Conservation (phyloP, 1,140 invertebrate species). For the Mesaphorura yosii region DNA sequence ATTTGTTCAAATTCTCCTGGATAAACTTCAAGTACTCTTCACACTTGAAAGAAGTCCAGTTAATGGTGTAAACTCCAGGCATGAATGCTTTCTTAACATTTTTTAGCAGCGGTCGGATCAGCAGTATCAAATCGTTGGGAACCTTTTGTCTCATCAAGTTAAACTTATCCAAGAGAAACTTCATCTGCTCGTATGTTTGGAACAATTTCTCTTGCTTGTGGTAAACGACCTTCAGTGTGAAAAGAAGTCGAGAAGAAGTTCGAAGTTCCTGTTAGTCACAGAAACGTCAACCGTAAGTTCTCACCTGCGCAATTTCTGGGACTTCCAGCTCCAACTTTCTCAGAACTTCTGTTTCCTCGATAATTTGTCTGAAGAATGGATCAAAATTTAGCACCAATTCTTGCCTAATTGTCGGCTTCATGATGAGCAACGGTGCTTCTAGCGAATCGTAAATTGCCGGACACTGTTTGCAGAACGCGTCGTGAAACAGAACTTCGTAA, state of each 20-base stretch:
- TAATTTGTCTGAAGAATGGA: slow-evolving; percentile 53
- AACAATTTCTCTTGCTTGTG: slow-evolving; percentile 55
- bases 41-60: slow-evolving; percentile 66
- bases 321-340: slow-evolving; percentile 47
- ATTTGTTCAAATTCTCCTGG: slow-evolving; percentile 45
- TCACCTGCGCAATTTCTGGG: slow-evolving; percentile 30
- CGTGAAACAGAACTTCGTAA: slow-evolving; percentile 29
- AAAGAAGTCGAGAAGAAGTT: neutral
- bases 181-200: slow-evolving; percentile 45
- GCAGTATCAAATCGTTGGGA: slow-evolving; percentile 50
- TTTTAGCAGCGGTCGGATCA: slow-evolving; percentile 54
- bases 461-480: slow-evolving; percentile 21
- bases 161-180: slow-evolving; percentile 39
- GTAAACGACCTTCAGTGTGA: slow-evolving; percentile 15
- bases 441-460: slow-evolving; percentile 23
- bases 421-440: slow-evolving; percentile 19
- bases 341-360: slow-evolving; percentile 59
- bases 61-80: slow-evolving; percentile 61
- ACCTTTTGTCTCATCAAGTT: slow-evolving; percentile 38
- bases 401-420: slow-evolving; percentile 15
- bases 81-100: slow-evolving; percentile 57
- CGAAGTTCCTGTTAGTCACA: too few relatives aligned
- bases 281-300: neutral
- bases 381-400: slow-evolving; percentile 54
- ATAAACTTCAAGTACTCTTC: slow-evolving; percentile 50